Percentiles rank a stretch among this genome's conserved stretches.
These are phyloP conservation scores for Megalonaias nervosa DNA, from an alignment of 1,140 invertebrate species.

Conservation along the genomic window DNA sequence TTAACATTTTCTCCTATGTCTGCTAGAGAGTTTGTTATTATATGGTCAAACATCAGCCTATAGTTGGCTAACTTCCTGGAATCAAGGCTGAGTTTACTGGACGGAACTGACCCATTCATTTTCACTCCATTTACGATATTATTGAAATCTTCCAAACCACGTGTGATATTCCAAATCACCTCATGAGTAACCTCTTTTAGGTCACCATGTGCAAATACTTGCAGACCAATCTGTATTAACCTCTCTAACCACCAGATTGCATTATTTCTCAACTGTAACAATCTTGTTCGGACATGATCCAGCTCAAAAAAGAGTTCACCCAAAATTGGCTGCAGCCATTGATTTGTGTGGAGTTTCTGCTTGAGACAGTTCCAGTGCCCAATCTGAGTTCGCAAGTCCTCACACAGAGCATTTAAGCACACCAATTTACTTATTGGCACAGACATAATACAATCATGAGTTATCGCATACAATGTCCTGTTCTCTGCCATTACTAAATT, in stretches of 20 bases:
- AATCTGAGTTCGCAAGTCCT: slow-evolving; percentile 66
- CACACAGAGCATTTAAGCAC: slow-evolving; percentile 66
- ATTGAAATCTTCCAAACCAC: slow-evolving; percentile 70
- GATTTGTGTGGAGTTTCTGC: slow-evolving; percentile 61
- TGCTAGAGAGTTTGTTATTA: slow-evolving; percentile 45
- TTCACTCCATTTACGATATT: slow-evolving; percentile 55
- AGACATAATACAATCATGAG: slow-evolving; percentile 54
- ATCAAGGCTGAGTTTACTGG: slow-evolving; percentile 15
- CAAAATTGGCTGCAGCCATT: slow-evolving; percentile 58
- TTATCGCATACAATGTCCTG: slow-evolving; percentile 59
- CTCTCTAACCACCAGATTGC: slow-evolving; percentile 68
- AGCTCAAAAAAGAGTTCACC: slow-evolving; percentile 59
- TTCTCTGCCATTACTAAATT: slow-evolving; percentile 60
- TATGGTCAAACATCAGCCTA: slow-evolving; percentile 25
- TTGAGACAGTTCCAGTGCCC: slow-evolving; percentile 69
- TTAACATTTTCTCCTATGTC: slow-evolving; percentile 51
- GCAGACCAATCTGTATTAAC: slow-evolving; percentile 65
- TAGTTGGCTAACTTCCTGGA: slow-evolving; percentile 5
- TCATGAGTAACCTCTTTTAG: slow-evolving; percentile 59
- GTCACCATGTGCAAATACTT: slow-evolving; percentile 68
- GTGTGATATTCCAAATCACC: slow-evolving; percentile 66
- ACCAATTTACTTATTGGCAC: slow-evolving; percentile 64
- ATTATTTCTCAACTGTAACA: slow-evolving; percentile 50
- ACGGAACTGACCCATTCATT: slow-evolving; percentile 24
- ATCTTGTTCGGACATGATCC: slow-evolving; percentile 48